Conservation (phyloP, 2,113 vertebrate species). For the Trichechus manatus region DNA sequence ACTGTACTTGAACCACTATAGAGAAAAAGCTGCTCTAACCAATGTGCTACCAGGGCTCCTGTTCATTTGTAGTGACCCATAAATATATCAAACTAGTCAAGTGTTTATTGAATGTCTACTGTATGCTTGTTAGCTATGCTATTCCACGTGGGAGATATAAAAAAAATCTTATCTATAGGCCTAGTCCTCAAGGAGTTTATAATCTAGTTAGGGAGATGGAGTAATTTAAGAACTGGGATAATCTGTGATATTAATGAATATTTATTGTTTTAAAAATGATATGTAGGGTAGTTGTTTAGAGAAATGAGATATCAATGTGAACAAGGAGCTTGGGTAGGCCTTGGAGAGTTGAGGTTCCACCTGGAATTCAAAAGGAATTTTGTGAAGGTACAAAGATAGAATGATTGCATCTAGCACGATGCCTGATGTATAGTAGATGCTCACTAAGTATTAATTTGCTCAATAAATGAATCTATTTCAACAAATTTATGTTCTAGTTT, state of each 20-base stretch:
- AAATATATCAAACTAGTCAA: neutral
- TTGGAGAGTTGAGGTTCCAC: conserved; percentile 3
- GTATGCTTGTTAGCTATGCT: neutral
- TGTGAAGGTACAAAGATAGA: neutral
- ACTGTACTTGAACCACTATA: neutral
- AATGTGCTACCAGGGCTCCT: too few relatives aligned
- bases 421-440: neutral
- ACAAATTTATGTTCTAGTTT: neutral
- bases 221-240: conserved; percentile 7
- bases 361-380: conserved; percentile 22
- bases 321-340: neutral
- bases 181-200: conserved; percentile 12
- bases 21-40: conserved; percentile 18
- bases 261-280: conserved; percentile 23
- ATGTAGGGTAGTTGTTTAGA: conserved; percentile 6
- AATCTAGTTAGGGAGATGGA: conserved; percentile 13
- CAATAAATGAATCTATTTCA: conserved; percentile 25
- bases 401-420: conserved; percentile 6
- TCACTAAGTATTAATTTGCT: conserved; percentile 44
- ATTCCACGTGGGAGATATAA: neutral
- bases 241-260: conserved; percentile 42
- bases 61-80: neutral
- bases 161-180: conserved; percentile 24
- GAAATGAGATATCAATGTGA: neutral
- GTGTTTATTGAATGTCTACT: conserved; percentile 17